These are phyloP conservation scores for Notamacropus eugenii DNA, from an alignment of 2,797 vertebrate species.

Conservation along the genomic window DNA sequence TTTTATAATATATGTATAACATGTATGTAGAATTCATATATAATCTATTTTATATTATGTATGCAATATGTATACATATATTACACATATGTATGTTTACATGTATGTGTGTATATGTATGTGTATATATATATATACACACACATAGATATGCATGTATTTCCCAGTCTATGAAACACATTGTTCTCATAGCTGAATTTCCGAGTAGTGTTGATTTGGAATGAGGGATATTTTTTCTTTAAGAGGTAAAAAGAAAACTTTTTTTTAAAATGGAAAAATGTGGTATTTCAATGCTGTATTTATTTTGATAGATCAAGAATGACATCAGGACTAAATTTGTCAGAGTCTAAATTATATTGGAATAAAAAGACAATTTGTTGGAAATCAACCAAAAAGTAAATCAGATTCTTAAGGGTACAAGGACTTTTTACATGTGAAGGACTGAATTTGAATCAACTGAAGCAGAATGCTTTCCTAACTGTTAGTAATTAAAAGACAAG, in stretches of 20 bases:
- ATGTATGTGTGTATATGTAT: too few relatives aligned
- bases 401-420: constrained; percentile 40
- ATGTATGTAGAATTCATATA: too few relatives aligned
- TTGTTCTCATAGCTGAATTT: not conserved
- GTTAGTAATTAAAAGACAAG: not conserved
- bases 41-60: too few relatives aligned
- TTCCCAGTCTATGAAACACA: not conserved
- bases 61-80: too few relatives aligned
- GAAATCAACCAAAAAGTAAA: constrained; percentile 52
- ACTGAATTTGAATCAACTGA: constrained; percentile 18
- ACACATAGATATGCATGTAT: not conserved
- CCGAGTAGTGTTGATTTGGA: not conserved
- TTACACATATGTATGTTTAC: too few relatives aligned
- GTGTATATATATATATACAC: too few relatives aligned
- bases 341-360: constrained; percentile 41
- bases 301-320: too few relatives aligned
- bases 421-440: not conserved
- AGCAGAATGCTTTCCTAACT: not conserved
- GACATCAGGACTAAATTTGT: too few relatives aligned
- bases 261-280: not conserved
- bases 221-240: not conserved
- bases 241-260: not conserved
- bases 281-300: not conserved
- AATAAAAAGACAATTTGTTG: constrained; percentile 1
- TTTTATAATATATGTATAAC: not conserved